Evolutionary conservation across 2,113 vertebrate genomes (phyloP).

Genomic region (Diadophis punctatus): DNA sequence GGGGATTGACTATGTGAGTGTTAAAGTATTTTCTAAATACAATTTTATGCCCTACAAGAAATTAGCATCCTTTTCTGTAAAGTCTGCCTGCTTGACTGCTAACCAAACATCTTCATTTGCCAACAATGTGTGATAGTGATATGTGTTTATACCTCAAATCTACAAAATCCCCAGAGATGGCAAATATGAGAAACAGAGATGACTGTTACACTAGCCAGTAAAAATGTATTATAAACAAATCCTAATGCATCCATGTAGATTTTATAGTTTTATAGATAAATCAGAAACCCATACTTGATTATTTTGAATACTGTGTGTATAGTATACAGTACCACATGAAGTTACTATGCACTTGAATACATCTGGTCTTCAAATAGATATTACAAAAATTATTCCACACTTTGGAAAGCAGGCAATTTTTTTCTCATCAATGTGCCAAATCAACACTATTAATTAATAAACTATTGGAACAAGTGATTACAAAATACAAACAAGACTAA

Average conservation of each 20-base stretch:
- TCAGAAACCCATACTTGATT: background rate
- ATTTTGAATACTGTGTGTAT: conserved; percentile 12
- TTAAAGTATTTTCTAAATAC: background rate
- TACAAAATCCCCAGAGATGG: background rate
- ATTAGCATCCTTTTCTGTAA: background rate
- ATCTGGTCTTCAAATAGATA: conserved; percentile 35
- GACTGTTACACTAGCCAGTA: background rate
- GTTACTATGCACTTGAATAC: conserved; percentile 26
- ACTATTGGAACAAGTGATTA: conserved; percentile 32
- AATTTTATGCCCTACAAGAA: background rate
- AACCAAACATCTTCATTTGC: background rate
- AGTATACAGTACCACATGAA: background rate
- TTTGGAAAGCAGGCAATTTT: conserved; percentile 33
- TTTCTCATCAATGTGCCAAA: conserved; percentile 1
- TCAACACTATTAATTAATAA: conserved; percentile 14
- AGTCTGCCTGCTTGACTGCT: background rate
- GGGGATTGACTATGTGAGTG: background rate
- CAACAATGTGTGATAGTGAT: background rate
- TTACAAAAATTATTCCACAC: conserved; percentile 8
- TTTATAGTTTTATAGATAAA: conserved; percentile 4
- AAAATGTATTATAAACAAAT: conserved; percentile 16
- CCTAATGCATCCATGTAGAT: background rate
- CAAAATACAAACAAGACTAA: conserved; percentile 39
- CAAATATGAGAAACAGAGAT: conserved; percentile 22
- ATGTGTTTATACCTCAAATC: background rate